Evolutionary conservation across 2,888 invertebrate genomes (phyloP).

Genomic region (Phasia obesa): DNA sequence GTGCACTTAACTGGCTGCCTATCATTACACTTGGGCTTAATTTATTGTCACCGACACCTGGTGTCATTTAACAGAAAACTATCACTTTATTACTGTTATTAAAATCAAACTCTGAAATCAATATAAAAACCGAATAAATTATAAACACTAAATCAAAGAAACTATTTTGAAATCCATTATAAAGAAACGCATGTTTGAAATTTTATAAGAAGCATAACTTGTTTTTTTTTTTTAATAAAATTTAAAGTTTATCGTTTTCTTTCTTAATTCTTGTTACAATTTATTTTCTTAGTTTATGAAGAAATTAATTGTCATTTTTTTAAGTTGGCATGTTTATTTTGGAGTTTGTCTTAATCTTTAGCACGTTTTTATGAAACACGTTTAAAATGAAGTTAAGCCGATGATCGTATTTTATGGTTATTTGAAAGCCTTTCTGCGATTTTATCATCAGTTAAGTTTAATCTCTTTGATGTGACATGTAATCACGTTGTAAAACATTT

Average conservation of each 20-base stretch:
- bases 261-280: not conserved
- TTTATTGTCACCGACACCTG: slow-evolving; percentile 38
- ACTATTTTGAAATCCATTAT: not conserved
- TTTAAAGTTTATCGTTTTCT: not conserved
- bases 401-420: slow-evolving; percentile 27
- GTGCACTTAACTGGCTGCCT: not conserved
- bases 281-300: slow-evolving; percentile 1
- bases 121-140: slow-evolving; percentile 9
- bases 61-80: slow-evolving; percentile 5
- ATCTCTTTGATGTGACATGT: slow-evolving; percentile 67
- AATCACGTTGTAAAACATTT: slow-evolving; percentile 65
- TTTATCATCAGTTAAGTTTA: slow-evolving; percentile 55
- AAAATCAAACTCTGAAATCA: slow-evolving; percentile 19
- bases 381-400: slow-evolving; percentile 40
- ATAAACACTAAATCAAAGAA: not conserved
- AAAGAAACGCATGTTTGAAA: not conserved
- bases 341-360: slow-evolving; percentile 50
- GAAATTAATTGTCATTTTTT: slow-evolving; percentile 33
- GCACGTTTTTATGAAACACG: slow-evolving; percentile 66
- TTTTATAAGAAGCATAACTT: not conserved
- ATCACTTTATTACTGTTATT: slow-evolving; percentile 19
- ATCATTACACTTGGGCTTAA: slow-evolving; percentile 22
- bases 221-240: not conserved
- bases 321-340: slow-evolving; percentile 25
- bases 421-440: slow-evolving; percentile 29